Percentiles rank a stretch among this genome's conserved stretches.
Conservation (phyloP, 2,113 vertebrate species). For the Esox niger region DNA sequence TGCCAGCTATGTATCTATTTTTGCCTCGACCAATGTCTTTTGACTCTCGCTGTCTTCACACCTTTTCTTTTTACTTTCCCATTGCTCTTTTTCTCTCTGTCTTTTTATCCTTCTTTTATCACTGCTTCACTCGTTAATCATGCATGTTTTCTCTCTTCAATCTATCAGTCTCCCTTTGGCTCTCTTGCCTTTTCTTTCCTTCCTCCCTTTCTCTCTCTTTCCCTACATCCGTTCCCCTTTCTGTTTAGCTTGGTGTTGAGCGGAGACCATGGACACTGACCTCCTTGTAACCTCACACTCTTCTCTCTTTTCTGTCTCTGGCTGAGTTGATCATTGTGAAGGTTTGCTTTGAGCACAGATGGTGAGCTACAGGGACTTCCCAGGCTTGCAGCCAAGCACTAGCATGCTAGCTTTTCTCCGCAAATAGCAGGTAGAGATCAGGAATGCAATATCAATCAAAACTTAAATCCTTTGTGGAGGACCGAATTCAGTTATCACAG, state of each 20-base stretch:
- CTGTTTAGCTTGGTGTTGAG: constrained; percentile 17
- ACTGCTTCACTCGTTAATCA: neutral
- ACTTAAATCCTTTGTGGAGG: constrained; percentile 27
- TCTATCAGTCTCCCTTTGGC: neutral
- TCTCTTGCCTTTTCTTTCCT: neutral
- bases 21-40: constrained; percentile 10
- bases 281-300: constrained; percentile 36
- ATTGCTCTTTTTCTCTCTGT: neutral
- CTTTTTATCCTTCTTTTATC: neutral
- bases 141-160: neutral
- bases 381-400: constrained; percentile 51
- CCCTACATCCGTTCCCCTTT: constrained; percentile 10
- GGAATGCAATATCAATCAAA: constrained; percentile 43
- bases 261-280: constrained; percentile 42
- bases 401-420: constrained; percentile 31
- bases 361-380: constrained; percentile 53
- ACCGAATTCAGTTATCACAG: constrained; percentile 16
- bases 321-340: constrained; percentile 28
- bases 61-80: too few species aligned
- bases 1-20: constrained; percentile 9
- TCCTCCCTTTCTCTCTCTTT: neutral
- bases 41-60: constrained; percentile 8
- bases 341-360: constrained; percentile 60
- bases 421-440: constrained; percentile 50
- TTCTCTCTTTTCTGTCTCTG: constrained; percentile 47